Percentiles rank a stretch among this genome's conserved stretches.
phyloP scores from a whole-genome alignment of 2,888 invertebrate genomes.

The Orthonychiurus folsomi region DNA sequence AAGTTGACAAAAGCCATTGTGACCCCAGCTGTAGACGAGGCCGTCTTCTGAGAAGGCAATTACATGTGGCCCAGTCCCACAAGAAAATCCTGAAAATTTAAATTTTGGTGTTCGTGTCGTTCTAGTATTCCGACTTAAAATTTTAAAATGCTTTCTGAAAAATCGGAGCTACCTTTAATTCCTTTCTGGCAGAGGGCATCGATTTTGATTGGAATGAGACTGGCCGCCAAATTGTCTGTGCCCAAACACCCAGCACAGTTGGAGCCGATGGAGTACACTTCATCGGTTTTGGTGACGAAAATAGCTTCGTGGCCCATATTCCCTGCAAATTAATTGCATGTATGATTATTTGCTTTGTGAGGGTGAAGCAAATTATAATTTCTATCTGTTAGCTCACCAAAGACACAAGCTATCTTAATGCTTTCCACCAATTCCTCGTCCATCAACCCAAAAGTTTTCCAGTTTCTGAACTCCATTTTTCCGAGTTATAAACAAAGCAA shows the following conservation, averaged over 20 bases:
- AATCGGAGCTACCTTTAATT: conserved; percentile 47
- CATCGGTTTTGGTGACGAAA: conserved; percentile 51
- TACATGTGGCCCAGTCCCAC: conserved; percentile 54
- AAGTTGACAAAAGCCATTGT: conserved; percentile 53
- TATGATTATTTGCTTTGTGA: not conserved
- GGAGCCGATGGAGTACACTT: conserved; percentile 52
- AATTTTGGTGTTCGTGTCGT: not conserved
- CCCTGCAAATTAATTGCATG: conserved; percentile 42
- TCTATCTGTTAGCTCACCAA: conserved; percentile 45
- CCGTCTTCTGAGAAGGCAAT: conserved; percentile 52
- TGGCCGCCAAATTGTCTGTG: conserved; percentile 48
- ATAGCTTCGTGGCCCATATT: conserved; percentile 54
- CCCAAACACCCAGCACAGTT: conserved; percentile 54
- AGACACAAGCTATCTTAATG: conserved; percentile 51
- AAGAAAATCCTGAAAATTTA: conserved; percentile 47
- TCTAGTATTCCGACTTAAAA: not conserved
- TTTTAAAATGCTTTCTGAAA: not conserved
- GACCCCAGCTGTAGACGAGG: conserved; percentile 53
- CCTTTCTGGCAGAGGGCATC: conserved; percentile 49
- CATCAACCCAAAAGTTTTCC: conserved; percentile 53
- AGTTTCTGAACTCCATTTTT: conserved; percentile 48
- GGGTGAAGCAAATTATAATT: not conserved
- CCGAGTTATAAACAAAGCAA: not conserved
- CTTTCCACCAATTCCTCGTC: conserved; percentile 48
- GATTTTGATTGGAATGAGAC: conserved; percentile 50